phyloP scores from a whole-genome alignment of 2,888 invertebrate species.

The Mythimna vitellina region DNA sequence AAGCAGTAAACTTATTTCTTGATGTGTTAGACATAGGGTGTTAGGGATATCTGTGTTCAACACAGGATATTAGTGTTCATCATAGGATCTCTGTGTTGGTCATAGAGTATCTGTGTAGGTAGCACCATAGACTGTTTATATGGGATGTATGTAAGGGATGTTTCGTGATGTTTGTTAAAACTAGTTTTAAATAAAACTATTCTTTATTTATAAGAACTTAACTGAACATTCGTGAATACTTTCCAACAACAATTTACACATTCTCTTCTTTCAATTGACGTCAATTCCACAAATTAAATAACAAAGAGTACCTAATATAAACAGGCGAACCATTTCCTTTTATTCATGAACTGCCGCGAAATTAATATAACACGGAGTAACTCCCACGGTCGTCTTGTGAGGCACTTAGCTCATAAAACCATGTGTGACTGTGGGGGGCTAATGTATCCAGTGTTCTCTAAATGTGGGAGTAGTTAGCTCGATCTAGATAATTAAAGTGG shows the following conservation, averaged over 20 bases:
- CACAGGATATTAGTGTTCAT: too few species aligned
- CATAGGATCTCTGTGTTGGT: too few species aligned
- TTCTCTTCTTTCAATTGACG: not conserved
- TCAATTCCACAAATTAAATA: slow-evolving; percentile 12
- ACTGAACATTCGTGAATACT: not conserved
- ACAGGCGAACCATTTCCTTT: slow-evolving; percentile 2
- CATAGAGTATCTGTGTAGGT: too few species aligned
- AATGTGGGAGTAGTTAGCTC: slow-evolving; percentile 60
- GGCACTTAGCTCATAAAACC: slow-evolving; percentile 38
- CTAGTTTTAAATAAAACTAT: not conserved
- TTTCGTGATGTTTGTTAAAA: not conserved
- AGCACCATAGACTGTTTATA: too few species aligned
- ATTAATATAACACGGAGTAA: slow-evolving; percentile 16
- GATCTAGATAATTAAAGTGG: slow-evolving; percentile 61
- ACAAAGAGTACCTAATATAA: not conserved
- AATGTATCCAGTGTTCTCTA: slow-evolving; percentile 48
- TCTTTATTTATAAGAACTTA: not conserved
- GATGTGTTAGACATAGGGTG: too few species aligned
- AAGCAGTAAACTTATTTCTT: too few species aligned
- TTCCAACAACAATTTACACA: not conserved
- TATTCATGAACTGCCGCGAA: slow-evolving; percentile 5
- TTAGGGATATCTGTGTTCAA: too few species aligned
- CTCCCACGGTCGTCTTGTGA: slow-evolving; percentile 6
- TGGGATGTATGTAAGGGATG: too few species aligned
- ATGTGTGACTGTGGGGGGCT: slow-evolving; percentile 21